phyloP scores from a whole-genome alignment of 1,140 invertebrate species.

The Globodera ellingtonae region DNA sequence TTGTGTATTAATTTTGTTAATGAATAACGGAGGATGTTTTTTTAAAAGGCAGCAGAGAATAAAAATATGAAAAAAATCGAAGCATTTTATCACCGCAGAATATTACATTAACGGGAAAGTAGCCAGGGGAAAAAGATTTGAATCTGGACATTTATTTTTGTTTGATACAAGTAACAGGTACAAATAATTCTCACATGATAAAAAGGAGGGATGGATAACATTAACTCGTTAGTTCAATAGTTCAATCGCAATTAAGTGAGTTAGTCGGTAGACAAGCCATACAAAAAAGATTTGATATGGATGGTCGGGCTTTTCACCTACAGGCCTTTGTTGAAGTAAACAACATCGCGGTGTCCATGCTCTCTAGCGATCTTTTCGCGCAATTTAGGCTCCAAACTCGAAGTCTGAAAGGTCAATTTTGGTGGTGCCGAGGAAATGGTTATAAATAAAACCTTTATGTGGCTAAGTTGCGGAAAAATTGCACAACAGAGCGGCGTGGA shows the following conservation, averaged over 20 bases:
- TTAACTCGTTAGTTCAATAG: too few relatives aligned
- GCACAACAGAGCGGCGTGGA: constrained; percentile 61
- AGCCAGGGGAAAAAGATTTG: background rate
- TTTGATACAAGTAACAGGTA: too few relatives aligned
- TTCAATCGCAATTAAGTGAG: too few relatives aligned
- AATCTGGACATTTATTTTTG: too few relatives aligned
- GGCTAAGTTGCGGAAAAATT: constrained; percentile 55
- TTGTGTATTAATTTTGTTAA: background rate
- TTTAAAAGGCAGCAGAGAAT: too few relatives aligned
- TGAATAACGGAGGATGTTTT: too few relatives aligned
- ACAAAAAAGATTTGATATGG: background rate
- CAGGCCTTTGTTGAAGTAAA: constrained; percentile 59
- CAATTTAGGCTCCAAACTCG: constrained; percentile 48
- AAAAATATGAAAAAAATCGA: too few relatives aligned
- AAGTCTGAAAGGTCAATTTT: constrained; percentile 7
- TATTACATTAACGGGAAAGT: background rate
- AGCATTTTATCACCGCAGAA: background rate
- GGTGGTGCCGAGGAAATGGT: too few relatives aligned
- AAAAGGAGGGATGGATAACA: too few relatives aligned
- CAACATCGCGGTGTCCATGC: constrained; percentile 45
- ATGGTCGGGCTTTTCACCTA: constrained; percentile 11
- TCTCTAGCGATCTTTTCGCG: constrained; percentile 46
- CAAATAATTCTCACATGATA: too few relatives aligned
- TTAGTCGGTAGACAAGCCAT: background rate
- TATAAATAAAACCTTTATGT: constrained; percentile 41